phyloP scores from a whole-genome alignment of 1,140 invertebrate genomes.

The Drosophila setifemur region DNA sequence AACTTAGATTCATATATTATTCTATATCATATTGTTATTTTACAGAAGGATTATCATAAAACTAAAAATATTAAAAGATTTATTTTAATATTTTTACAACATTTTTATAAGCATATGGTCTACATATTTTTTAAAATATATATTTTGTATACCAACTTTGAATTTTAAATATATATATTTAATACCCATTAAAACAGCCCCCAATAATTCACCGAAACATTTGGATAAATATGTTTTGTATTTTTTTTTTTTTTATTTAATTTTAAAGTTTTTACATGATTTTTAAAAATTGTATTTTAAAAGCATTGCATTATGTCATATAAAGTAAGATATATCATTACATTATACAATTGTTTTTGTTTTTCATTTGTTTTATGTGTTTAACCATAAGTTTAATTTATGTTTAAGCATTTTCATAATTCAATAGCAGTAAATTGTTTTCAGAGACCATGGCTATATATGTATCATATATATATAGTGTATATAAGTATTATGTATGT shows the following conservation, averaged over 20 bases:
- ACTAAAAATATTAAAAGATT: too few relatives aligned
- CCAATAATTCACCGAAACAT: not conserved
- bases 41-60: too few relatives aligned
- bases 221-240: slow-evolving; percentile 15
- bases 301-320: slow-evolving; percentile 78
- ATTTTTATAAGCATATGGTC: too few relatives aligned
- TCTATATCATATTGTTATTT: too few relatives aligned
- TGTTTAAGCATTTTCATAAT: slow-evolving; percentile 78
- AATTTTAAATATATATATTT: too few relatives aligned
- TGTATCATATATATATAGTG: slow-evolving; percentile 70
- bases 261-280: slow-evolving; percentile 76
- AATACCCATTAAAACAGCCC: too few relatives aligned
- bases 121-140: too few relatives aligned
- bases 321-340: slow-evolving; percentile 77
- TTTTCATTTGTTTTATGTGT: slow-evolving; percentile 50
- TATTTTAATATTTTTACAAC: too few relatives aligned
- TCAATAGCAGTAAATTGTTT: slow-evolving; percentile 78
- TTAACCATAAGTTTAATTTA: slow-evolving; percentile 77
- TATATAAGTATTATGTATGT: slow-evolving; percentile 54
- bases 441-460: slow-evolving; percentile 78
- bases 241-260: slow-evolving; percentile 69
- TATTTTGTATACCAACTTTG: too few relatives aligned
- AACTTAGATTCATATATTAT: too few relatives aligned
- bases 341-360: slow-evolving; percentile 73
- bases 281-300: slow-evolving; percentile 80